Evolutionary conservation across 2,888 invertebrate genomes (phyloP).

Genomic region (Volucella inflata): DNA sequence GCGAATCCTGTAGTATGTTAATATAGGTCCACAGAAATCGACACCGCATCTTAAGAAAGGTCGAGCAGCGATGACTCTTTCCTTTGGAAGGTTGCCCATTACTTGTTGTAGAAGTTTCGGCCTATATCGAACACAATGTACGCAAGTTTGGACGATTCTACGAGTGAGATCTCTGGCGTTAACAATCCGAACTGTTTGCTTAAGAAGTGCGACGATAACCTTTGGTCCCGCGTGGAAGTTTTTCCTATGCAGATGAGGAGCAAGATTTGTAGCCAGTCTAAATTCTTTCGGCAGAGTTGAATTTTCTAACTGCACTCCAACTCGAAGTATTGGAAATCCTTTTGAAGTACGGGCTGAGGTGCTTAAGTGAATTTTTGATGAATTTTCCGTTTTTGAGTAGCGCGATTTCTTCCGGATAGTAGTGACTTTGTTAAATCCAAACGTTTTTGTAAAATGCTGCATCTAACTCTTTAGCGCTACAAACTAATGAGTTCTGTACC

Average conservation of each 20-base stretch:
- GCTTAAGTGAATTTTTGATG: not conserved
- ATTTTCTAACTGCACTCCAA: slow-evolving; percentile 7
- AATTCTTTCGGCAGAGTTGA: not conserved
- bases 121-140: not conserved
- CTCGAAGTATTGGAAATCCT: slow-evolving; percentile 8
- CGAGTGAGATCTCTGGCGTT: slow-evolving; percentile 39
- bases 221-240: too few species aligned
- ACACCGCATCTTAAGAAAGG: slow-evolving; percentile 64
- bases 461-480: not conserved
- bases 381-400: not conserved
- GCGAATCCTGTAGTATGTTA: slow-evolving; percentile 52
- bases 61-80: slow-evolving; percentile 18
- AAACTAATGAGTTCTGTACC: not conserved
- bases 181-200: slow-evolving; percentile 59
- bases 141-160: too few species aligned
- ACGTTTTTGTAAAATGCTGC: not conserved
- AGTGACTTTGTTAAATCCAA: not conserved
- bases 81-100: slow-evolving; percentile 7
- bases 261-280: not conserved
- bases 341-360: slow-evolving; percentile 5
- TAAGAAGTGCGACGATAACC: slow-evolving; percentile 50
- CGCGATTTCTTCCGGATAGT: not conserved
- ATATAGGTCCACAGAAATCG: slow-evolving; percentile 51
- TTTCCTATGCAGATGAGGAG: slow-evolving; percentile 60
- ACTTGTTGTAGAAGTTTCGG: slow-evolving; percentile 53